Conservation (phyloP, 2,888 invertebrate genomes). For the Mythimna ferrago region DNA sequence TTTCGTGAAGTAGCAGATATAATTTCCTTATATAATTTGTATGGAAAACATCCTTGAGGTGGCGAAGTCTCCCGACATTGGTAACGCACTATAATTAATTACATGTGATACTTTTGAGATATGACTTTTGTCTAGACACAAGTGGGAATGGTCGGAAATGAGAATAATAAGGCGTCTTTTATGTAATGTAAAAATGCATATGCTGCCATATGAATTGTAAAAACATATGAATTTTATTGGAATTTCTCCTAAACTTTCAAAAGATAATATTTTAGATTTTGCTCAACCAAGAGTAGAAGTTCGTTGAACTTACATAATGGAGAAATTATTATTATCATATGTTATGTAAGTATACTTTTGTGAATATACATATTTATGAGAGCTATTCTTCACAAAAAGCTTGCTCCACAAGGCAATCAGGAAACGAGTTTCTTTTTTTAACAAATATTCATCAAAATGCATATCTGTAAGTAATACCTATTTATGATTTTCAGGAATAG, state of each 20-base stretch:
- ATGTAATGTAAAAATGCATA: conserved; percentile 4
- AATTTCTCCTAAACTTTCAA: background rate
- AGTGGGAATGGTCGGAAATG: conserved; percentile 14
- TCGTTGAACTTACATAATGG: conserved; percentile 13
- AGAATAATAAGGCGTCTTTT: conserved; percentile 9
- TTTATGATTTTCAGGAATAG: background rate
- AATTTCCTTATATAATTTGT: conserved; percentile 31
- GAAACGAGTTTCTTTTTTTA: background rate
- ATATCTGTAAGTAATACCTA: background rate
- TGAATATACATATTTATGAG: conserved; percentile 16
- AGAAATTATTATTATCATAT: conserved; percentile 1
- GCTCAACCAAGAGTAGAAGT: conserved; percentile 18
- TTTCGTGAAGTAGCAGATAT: conserved; percentile 12
- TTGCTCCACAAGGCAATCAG: background rate
- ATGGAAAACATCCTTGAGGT: conserved; percentile 74
- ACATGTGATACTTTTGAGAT: conserved; percentile 81
- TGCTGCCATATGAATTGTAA: background rate
- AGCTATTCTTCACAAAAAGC: conserved; percentile 6
- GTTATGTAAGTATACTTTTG: conserved; percentile 12
- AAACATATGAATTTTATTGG: background rate
- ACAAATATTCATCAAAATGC: background rate
- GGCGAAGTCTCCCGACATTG: conserved; percentile 59
- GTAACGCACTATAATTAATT: conserved; percentile 71
- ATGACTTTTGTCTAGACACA: conserved; percentile 69
- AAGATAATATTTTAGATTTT: background rate